Evolutionary conservation across 2,888 invertebrate species (phyloP).

Genomic region (Timandra comae): DNA sequence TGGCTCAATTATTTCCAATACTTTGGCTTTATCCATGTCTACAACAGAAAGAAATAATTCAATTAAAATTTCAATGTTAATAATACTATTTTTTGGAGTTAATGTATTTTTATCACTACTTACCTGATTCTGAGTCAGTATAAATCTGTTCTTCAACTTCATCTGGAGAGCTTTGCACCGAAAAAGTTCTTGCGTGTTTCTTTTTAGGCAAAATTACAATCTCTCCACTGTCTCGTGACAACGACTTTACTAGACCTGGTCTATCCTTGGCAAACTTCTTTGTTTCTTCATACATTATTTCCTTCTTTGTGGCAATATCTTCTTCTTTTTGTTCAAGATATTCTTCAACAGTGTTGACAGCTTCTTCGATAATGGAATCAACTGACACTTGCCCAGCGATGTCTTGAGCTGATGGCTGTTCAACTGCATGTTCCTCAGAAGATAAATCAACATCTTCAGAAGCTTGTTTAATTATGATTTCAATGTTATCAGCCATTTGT

Average conservation of each 20-base stretch:
- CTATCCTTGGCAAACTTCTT: constrained; percentile 51
- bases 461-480: constrained; percentile 71
- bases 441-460: constrained; percentile 66
- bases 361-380: constrained; percentile 68
- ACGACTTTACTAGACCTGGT: constrained; percentile 63
- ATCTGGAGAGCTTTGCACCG: constrained; percentile 72
- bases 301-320: constrained; percentile 42
- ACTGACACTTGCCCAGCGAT: constrained; percentile 60
- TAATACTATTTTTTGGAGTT: too few relatives aligned
- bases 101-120: background rate
- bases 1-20: constrained; percentile 72
- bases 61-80: too few relatives aligned
- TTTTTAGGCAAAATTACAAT: constrained; percentile 68
- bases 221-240: constrained; percentile 68
- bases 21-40: constrained; percentile 75
- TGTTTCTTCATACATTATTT: constrained; percentile 46
- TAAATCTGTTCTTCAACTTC: constrained; percentile 75
- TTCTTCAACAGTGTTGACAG: constrained; percentile 59
- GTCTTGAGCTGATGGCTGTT: constrained; percentile 35
- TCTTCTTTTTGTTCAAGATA: constrained; percentile 45
- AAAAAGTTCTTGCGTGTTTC: constrained; percentile 66
- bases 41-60: constrained; percentile 22
- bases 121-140: constrained; percentile 73
- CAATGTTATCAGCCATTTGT: constrained; percentile 72
- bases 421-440: constrained; percentile 50